Percentiles rank a stretch among this genome's conserved stretches.
These are phyloP conservation scores for Cydia pomonella DNA, from an alignment of 1,140 invertebrate genomes.

Conservation along the genomic window DNA sequence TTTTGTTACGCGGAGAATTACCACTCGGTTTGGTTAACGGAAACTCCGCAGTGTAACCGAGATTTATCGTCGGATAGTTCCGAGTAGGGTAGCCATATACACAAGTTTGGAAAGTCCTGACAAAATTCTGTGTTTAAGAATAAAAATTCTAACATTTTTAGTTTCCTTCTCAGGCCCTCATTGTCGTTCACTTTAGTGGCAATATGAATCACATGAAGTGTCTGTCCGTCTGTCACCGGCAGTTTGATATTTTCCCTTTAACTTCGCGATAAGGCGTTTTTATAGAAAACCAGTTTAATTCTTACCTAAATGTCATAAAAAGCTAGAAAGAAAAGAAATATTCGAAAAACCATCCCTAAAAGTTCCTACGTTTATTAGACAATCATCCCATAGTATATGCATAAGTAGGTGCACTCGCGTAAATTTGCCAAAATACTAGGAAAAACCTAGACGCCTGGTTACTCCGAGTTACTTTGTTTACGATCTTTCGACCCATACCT, in stretches of 20 bases:
- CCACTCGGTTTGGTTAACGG: constrained; percentile 31
- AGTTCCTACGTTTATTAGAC: too few species aligned
- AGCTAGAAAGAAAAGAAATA: too few species aligned
- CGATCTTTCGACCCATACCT: background rate
- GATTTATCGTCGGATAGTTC: constrained; percentile 23
- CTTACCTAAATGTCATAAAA: too few species aligned
- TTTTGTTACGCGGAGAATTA: constrained; percentile 30
- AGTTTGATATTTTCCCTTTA: background rate
- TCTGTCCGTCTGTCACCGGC: background rate
- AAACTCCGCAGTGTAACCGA: constrained; percentile 29
- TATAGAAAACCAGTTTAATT: too few species aligned
- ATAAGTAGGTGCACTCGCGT: too few species aligned
- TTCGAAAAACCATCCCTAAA: too few species aligned
- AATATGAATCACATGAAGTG: background rate
- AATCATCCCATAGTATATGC: too few species aligned
- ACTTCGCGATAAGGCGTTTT: background rate
- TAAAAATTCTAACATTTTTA: background rate
- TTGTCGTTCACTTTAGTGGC: too few species aligned
- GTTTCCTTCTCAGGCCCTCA: background rate
- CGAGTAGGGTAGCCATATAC: constrained; percentile 1
- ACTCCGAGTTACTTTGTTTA: constrained; percentile 16
- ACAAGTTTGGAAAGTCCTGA: background rate
- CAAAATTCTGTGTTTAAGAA: background rate
- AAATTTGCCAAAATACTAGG: background rate
- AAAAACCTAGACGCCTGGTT: background rate